A percentile compares a stretch with the other conserved stretches of the same genome.
These are phyloP conservation scores for Lepus americanus DNA, from an alignment of 2,113 vertebrate genomes.

Conservation along the genomic window DNA sequence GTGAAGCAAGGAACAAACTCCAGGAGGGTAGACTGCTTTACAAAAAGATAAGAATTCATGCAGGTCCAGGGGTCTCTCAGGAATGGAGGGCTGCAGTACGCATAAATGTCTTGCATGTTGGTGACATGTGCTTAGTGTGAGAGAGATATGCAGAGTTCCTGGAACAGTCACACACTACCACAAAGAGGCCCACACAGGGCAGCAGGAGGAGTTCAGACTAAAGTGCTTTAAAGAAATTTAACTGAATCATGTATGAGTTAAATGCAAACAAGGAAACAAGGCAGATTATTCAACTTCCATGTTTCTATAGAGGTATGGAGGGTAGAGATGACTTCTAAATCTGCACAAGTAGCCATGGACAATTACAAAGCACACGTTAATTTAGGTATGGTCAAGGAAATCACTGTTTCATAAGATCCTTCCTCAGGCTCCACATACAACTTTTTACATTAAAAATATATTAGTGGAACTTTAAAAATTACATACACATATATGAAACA, in stretches of 20 bases:
- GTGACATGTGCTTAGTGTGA: not conserved
- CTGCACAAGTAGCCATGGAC: not conserved
- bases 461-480: not conserved
- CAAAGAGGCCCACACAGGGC: not conserved
- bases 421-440: not conserved
- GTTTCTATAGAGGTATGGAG: not conserved
- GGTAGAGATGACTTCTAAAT: not conserved
- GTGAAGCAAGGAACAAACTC: not conserved
- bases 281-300: not conserved
- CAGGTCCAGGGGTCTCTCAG: not conserved
- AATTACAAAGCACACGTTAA: not conserved
- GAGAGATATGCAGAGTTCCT: accelerated
- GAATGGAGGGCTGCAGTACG: not conserved
- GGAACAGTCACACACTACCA: not conserved
- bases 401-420: not conserved
- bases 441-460: not conserved
- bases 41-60: not conserved
- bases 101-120: accelerated
- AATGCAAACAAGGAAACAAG: not conserved
- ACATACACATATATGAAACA: not conserved
- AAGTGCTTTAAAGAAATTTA: not conserved
- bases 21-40: not conserved
- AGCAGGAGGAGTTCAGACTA: not conserved
- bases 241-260: not conserved
- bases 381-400: conserved; percentile 9